phyloP scores from a whole-genome alignment of 2,888 invertebrate species.

The Cerastis leucographa region DNA sequence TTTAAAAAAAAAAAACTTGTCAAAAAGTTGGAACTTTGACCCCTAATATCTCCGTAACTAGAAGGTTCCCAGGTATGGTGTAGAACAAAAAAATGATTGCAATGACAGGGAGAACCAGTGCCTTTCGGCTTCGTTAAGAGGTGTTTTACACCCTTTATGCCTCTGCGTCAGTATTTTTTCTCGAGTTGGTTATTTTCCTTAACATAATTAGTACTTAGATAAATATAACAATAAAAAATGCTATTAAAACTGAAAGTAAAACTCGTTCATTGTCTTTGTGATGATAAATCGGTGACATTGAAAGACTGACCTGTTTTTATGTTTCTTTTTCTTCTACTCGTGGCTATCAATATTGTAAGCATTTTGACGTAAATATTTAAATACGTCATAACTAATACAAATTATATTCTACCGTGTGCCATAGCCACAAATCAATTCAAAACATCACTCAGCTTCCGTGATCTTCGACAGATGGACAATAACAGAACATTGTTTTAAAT shows the following conservation, averaged over 20 bases:
- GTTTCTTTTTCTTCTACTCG: neutral
- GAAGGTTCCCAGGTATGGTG: no score
- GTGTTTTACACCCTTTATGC: no score
- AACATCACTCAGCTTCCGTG: neutral
- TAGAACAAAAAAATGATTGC: no score
- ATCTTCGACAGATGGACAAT: neutral
- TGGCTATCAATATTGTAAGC: neutral
- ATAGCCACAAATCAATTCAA: neutral
- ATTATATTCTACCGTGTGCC: neutral
- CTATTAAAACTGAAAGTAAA: constrained; percentile 6
- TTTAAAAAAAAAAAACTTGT: no score
- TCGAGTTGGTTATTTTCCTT: neutral
- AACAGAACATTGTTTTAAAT: no score
- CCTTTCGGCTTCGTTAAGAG: no score
- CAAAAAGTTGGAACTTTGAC: no score
- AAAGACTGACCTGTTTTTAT: neutral
- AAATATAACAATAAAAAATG: neutral
- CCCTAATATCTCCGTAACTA: no score
- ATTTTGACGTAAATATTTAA: neutral
- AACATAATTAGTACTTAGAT: neutral
- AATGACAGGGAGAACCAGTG: no score
- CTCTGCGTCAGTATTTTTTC: neutral
- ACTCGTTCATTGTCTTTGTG: constrained; percentile 9
- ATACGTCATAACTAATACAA: neutral
- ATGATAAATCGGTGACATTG: constrained; percentile 3